A percentile compares a stretch with the other conserved stretches of the same genome.
These are phyloP conservation scores for Mastomys natalensis DNA, from an alignment of 2,113 vertebrate species.

Conservation along the genomic window DNA sequence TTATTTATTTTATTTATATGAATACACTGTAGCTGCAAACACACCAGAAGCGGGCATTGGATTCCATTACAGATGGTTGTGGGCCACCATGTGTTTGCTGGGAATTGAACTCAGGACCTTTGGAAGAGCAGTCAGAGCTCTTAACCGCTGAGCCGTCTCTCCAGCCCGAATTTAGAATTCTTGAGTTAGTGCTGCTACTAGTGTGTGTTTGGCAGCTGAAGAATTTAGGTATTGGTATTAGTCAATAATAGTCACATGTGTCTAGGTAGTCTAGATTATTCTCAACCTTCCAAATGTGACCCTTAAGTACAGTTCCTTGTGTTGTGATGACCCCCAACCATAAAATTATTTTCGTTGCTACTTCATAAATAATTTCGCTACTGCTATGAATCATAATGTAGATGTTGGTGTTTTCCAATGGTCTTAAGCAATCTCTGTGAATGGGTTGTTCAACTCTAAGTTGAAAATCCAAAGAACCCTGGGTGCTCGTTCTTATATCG, in stretches of 20 bases:
- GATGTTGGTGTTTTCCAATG: neutral
- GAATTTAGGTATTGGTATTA: neutral
- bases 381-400: neutral
- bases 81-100: too few relatives aligned
- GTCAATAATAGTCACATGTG: neutral
- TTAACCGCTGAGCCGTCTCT: too few relatives aligned
- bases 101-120: too few relatives aligned
- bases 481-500: rapidly evolving
- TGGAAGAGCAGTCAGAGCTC: too few relatives aligned
- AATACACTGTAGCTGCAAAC: too few relatives aligned
- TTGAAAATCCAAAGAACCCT: neutral
- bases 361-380: neutral
- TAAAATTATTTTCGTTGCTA: neutral
- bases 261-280: neutral
- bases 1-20: too few relatives aligned
- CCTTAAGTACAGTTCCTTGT: neutral
- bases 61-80: too few relatives aligned
- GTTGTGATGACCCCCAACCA: neutral
- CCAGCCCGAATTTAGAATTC: slow-evolving; percentile 19
- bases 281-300: neutral
- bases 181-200: neutral
- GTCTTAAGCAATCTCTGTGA: neutral
- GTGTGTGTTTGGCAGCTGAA: neutral
- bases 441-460: neutral
- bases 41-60: too few relatives aligned